Evolutionary conservation across 2,888 invertebrate species (phyloP).

Genomic region (Andrena bucephala): DNA sequence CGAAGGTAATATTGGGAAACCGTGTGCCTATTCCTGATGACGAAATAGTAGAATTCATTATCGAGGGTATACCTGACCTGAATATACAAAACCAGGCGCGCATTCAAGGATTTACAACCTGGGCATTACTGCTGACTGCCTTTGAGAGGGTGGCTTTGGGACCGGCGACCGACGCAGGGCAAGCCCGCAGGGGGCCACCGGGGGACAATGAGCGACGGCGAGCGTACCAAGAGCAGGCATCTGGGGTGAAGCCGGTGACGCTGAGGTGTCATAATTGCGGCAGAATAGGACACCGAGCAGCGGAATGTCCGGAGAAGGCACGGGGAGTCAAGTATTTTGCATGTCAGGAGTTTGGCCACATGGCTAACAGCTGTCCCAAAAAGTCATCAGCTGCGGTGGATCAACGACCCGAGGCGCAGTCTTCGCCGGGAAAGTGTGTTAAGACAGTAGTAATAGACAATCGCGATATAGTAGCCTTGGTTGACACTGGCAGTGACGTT

Average conservation of each 20-base stretch:
- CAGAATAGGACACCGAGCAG: not conserved
- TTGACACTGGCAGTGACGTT: too few relatives aligned
- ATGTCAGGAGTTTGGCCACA: slow-evolving; percentile 7
- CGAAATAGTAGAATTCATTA: slow-evolving; percentile 6
- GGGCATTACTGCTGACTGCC: not conserved
- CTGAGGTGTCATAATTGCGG: not conserved
- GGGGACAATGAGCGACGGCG: not conserved
- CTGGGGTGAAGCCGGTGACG: not conserved
- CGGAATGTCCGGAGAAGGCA: not conserved
- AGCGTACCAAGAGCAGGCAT: not conserved
- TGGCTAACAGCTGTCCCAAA: not conserved
- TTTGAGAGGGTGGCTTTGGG: not conserved
- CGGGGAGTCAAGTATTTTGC: slow-evolving; percentile 5
- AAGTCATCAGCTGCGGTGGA: not conserved
- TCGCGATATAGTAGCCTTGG: too few relatives aligned
- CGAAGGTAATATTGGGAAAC: slow-evolving; percentile 10
- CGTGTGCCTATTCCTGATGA: slow-evolving; percentile 2
- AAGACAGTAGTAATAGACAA: too few relatives aligned
- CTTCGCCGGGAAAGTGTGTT: not conserved
- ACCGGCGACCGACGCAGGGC: not conserved
- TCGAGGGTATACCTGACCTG: slow-evolving; percentile 10
- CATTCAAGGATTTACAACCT: not conserved
- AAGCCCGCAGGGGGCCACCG: not conserved
- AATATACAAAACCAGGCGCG: slow-evolving; percentile 8
- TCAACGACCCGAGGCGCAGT: not conserved